Base-by-base conservation (phyloP, 2,888 invertebrate genomes). In the Lomographa bimaculata region DNA sequence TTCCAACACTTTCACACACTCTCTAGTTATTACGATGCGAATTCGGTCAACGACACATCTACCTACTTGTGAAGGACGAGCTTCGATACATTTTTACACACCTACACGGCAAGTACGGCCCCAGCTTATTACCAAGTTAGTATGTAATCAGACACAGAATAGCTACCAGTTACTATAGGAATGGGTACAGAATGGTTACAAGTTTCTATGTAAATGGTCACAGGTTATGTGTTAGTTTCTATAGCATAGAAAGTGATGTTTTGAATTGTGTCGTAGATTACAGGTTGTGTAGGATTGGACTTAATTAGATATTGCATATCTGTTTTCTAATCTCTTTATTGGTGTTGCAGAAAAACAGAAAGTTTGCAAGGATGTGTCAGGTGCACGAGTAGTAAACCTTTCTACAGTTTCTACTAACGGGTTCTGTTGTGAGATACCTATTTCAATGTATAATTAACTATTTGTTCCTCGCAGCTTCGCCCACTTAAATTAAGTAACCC, bases 1-100 rank as follows among this genome's bases (percentile, higher is more conserved):
- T 78, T 73, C 74, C 76, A 70, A 78, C 78, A 80, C 85, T 86
- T 86, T 86, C 85, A 68, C 75, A 69, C 69, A 55, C 53, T 43
- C 54, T 50, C 42, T 43, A 18, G 50, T 57, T 54, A 62, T 63
- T 60, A 47, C 33, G 51, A 46, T 55, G 61, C 60, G 54, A 75
- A 73, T 73, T 70, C 68, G 79, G 66, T 56, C 72, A 58, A 46
- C 57, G 80, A 69, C 78, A 75, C 44, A 63, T 63, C 74, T 72
- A 61, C 80, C 83, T 75, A 79, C 73, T 72, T 72, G 39, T 53
- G 64, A 77, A 75, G 75, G 74, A 71, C 69, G 16, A 16, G 43
- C 40, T 59, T 41, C 50, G 51, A 47, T 60, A 56, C 39, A 47
- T 38, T 51, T 49, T 51, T 44, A 33, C 42, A 53, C 46, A 48